Evolutionary conservation across 2,797 vertebrate species (phyloP), one percentile per base, ranked within the genome.

Genomic region (Liparis tanakae): DNA sequence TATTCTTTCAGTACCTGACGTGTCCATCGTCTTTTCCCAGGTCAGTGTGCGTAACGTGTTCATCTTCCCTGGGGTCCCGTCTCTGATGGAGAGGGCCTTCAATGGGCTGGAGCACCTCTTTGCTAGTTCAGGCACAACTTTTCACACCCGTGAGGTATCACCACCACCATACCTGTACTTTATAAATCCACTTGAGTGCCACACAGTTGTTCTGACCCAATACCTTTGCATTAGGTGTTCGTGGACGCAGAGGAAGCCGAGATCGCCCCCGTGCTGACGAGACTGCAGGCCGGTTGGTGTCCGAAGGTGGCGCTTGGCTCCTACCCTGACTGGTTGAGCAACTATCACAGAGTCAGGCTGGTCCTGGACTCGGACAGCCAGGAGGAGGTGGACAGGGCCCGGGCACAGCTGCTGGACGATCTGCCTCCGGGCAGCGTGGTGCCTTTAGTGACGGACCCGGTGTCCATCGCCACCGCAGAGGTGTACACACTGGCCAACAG

Each of bases 281-380:
- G 86, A 57, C 92, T 96, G n/a, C 88, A 96, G 53, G 75, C 89
- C 0, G 5, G 53, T 22, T 98, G 97, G 93, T 93, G 93, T 1
- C 91, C 68, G 3, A 91, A 74, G 0, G 94, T 97, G 36, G 86
- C 93, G 25, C 78, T 99, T 2, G 98, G 98, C 1, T 99, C 98
- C 10, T 99, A 99, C 85, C 98, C 98, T 0, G 96, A 98, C 88
- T 99, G 97, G 97, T 72, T 92, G 67, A 98, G 93, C 69, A 99
- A 99, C 89, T 99, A 99, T 78, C 95, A 97, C 81, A 92, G 93
- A 0, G 97, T 99, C 76, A 94, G 94, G 82, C 93, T 99, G 87
- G 96, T 95, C 1, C 87, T 99, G 89, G 98, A 99, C 84, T 96
- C 97, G 0, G 90, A 97, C 58, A 96, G 95, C 0, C 90, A 93